phyloP scores from a whole-genome alignment of 53 echinoderm and acorn worm species.

The Echinometra lucunter region DNA sequence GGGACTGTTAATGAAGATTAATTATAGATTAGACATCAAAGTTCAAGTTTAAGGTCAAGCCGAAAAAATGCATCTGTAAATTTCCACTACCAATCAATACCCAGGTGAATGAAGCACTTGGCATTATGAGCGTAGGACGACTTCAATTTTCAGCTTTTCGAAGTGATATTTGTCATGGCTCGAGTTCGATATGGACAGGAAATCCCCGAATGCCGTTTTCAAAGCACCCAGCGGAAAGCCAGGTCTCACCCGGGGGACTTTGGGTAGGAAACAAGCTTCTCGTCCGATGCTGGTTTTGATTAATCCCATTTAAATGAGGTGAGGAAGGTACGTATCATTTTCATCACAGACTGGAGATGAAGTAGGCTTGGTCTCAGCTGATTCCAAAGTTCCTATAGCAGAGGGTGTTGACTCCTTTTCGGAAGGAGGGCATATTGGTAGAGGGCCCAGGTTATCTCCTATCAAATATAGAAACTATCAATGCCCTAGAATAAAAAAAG shows the following conservation, averaged over 20 bases:
- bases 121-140: neutral
- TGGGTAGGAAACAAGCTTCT: neutral
- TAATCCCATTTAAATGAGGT: neutral
- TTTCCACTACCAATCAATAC: too few species aligned
- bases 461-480: too few species aligned
- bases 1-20: neutral
- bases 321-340: neutral
- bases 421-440: too few species aligned
- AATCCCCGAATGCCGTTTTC: neutral
- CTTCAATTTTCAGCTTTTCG: neutral
- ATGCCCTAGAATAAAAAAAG: too few species aligned
- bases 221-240: neutral
- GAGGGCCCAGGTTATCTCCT: too few species aligned
- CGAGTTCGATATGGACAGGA: slow-evolving; percentile 9
- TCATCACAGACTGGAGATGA: neutral
- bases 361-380: neutral
- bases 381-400: neutral
- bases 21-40: too few species aligned
- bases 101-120: too few species aligned
- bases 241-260: neutral
- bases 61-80: too few species aligned
- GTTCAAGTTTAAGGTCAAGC: neutral
- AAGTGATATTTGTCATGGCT: slow-evolving; percentile 26
- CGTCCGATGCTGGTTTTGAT: neutral
- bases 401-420: too few species aligned